Base-by-base conservation (phyloP, 2,888 invertebrate species). In the Meloe dianella region DNA sequence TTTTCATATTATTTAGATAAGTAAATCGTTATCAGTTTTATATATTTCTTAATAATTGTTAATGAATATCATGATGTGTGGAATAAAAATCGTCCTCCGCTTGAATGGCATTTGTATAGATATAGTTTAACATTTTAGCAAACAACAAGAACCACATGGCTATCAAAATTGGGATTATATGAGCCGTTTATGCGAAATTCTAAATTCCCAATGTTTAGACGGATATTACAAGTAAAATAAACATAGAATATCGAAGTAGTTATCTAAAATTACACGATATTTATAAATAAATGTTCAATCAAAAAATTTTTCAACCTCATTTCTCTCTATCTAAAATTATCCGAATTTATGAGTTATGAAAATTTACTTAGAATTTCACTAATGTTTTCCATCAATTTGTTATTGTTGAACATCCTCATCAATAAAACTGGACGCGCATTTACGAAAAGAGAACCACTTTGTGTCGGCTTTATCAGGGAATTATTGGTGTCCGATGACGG, bases 81-180 rank as follows among this genome's bases (percentile, higher is more conserved):
- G 38, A 17, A 60, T 60, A 27, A 38, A 60, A 60, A n/a, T n/a
- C n/a, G n/a, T 41, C 9, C 24, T 41, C 24, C 2, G 22, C 10
- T 20, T 60, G 32, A 60, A 60, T 22, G 20, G 27, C 24, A n/a
- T 54, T 54, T 54, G 54, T 54, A n/a, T n/a, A n/a, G n/a, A n/a
- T n/a, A n/a, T n/a, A 54, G 27, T 54, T 27, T 27, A 27, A 7
- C 54, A n/a, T n/a, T 54, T 22, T 20, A 32, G n/a, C n/a, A n/a
- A n/a, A n/a, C n/a, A 67, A 67, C 61, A 62, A 41, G 60, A 67
- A 59, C 58, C 67, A 67, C 32, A 67, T 67, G 64, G 67, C 59
- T 24, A 24, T 27, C 62, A 54, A 61, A 68, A 64, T 60, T 54
- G 63, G 58, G 59, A 63, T 63, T 65, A 65, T n/a, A n/a, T 60